Conservation (phyloP, 2,888 invertebrate species). For the Formica aserva region DNA sequence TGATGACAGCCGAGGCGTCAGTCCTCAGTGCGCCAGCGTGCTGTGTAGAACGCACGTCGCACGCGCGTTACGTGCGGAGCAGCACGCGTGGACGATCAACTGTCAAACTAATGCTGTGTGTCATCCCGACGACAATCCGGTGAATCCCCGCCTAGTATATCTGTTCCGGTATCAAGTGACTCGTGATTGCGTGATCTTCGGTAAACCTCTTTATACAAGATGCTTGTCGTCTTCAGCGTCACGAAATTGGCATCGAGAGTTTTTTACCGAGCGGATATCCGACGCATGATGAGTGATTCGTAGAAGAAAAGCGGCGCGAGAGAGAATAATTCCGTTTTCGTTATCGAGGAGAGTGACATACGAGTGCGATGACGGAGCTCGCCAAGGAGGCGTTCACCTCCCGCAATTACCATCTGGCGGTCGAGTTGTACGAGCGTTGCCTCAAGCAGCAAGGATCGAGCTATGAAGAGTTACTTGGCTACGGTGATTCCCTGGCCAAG, state of each 20-base stretch:
- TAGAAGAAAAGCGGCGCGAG: background rate
- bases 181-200: background rate
- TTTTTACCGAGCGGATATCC: constrained; percentile 72
- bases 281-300: constrained; percentile 43
- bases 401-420: constrained; percentile 84
- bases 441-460: constrained; percentile 81
- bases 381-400: constrained; percentile 86
- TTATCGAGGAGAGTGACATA: constrained; percentile 3
- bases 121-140: background rate
- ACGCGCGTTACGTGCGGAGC: constrained; percentile 29
- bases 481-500: constrained; percentile 87
- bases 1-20: constrained; percentile 81
- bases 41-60: constrained; percentile 57
- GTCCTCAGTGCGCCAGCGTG: constrained; percentile 73
- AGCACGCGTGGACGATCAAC: constrained; percentile 70
- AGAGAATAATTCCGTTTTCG: too few species aligned
- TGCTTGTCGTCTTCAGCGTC: constrained; percentile 68
- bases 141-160: background rate
- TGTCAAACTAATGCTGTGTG: constrained; percentile 67
- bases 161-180: constrained; percentile 8
- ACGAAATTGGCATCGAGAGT: constrained; percentile 72
- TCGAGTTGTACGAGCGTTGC: constrained; percentile 85
- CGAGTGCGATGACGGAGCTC: constrained; percentile 83
- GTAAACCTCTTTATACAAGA: constrained; percentile 53
- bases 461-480: constrained; percentile 86